These are phyloP conservation scores for Scatophagus argus DNA, from an alignment of 2,113 vertebrate species.

Conservation along the genomic window DNA sequence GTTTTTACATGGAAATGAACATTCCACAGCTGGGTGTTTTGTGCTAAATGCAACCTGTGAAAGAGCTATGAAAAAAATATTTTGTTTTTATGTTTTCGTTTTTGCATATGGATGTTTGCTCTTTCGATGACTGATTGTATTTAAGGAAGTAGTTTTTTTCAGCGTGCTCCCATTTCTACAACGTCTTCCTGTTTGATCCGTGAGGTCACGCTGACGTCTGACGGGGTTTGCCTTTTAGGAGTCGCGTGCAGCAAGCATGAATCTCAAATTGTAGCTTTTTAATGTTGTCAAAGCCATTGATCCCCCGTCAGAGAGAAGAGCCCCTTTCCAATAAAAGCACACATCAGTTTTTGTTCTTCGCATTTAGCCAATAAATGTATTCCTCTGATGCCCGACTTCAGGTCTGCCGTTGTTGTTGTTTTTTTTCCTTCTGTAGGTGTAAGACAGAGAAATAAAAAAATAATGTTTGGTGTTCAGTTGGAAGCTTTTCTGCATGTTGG, in stretches of 20 bases:
- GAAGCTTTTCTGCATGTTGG: background rate
- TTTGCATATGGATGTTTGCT: constrained; percentile 33
- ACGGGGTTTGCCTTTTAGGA: constrained; percentile 11
- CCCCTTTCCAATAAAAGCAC: constrained; percentile 23
- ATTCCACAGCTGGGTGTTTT: constrained; percentile 66
- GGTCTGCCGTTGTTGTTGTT: background rate
- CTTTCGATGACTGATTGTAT: constrained; percentile 60
- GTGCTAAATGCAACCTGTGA: constrained; percentile 16
- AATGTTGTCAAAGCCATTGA: constrained; percentile 8
- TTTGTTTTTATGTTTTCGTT: constrained; percentile 6
- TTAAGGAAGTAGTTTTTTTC: constrained; percentile 37
- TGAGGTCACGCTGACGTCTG: constrained; percentile 10
- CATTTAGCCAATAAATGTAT: constrained; percentile 69
- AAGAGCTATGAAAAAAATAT: background rate
- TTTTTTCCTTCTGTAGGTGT: background rate
- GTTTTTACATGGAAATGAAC: constrained; percentile 59
- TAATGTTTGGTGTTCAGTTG: background rate
- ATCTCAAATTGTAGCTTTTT: constrained; percentile 19
- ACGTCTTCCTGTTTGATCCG: constrained; percentile 55
- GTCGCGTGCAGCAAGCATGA: constrained; percentile 29
- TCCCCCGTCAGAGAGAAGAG: background rate
- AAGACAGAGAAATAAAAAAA: background rate
- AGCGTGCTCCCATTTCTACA: constrained; percentile 19
- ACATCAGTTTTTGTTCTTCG: background rate
- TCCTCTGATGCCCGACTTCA: constrained; percentile 5